Conservation (phyloP, 35 echinoderm and acorn worm species). For the Apostichopus japonicus region DNA sequence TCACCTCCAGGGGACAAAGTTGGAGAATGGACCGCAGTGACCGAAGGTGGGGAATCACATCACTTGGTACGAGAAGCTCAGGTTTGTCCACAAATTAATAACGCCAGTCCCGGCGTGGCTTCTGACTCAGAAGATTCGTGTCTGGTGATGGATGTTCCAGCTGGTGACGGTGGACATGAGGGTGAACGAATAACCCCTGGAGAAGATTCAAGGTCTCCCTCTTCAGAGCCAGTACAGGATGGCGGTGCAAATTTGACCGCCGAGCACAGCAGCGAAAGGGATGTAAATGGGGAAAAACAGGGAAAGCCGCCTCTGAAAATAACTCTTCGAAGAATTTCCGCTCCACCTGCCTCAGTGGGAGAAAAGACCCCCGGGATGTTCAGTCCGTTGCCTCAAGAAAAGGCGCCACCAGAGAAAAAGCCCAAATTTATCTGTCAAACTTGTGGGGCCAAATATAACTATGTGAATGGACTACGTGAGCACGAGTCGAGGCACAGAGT, state of each 20-base stretch:
- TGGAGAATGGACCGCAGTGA: constrained; percentile 21
- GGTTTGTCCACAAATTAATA: neutral
- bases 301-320: constrained; percentile 48
- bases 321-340: constrained; percentile 30
- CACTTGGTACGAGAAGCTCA: neutral
- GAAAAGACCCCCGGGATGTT: neutral
- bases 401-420: constrained; percentile 40
- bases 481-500: constrained; percentile 57
- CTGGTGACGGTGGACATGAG: neutral
- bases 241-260: neutral
- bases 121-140: constrained; percentile 7
- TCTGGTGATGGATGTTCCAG: constrained; percentile 25
- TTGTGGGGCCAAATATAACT: constrained; percentile 69
- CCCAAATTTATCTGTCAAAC: constrained; percentile 52
- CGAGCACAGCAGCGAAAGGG: neutral
- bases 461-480: constrained; percentile 57
- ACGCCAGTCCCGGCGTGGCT: neutral
- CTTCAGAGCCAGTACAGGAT: neutral
- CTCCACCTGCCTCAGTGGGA: neutral
- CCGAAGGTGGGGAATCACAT: neutral
- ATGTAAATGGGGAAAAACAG: neutral
- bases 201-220: neutral
- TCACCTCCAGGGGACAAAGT: neutral
- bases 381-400: constrained; percentile 22
- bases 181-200: neutral